Conservation (phyloP, 2,797 vertebrate species). For the Lepidocolaptes lacrymiger region DNA sequence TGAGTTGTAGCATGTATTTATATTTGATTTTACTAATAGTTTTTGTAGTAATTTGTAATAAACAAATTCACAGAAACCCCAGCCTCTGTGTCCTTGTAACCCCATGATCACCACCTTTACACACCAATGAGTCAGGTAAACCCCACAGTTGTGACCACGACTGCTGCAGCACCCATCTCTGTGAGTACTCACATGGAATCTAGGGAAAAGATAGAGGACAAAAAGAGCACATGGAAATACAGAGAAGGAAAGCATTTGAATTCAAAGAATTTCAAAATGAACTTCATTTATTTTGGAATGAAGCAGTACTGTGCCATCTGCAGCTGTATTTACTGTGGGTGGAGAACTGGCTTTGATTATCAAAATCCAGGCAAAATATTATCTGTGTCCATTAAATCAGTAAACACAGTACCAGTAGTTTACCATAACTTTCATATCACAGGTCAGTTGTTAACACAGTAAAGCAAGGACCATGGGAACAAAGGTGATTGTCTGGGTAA, state of each 20-base stretch:
- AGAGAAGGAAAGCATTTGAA: neutral
- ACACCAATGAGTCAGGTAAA: neutral
- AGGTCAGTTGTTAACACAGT: neutral
- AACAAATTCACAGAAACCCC: neutral
- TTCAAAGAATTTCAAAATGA: neutral
- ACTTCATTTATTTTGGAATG: neutral
- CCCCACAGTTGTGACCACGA: neutral
- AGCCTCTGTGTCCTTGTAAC: neutral
- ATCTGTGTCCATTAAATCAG: neutral
- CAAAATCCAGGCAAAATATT: neutral
- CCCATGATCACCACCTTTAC: neutral
- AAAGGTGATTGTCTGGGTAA: neutral
- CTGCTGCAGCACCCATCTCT: neutral
- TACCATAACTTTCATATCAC: rapidly evolving
- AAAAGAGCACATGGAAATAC: neutral
- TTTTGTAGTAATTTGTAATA: neutral
- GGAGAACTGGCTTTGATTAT: neutral
- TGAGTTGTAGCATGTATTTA: neutral
- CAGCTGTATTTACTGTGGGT: neutral
- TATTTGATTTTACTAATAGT: neutral
- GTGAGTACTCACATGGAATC: neutral
- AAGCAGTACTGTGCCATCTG: neutral
- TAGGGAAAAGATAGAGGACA: neutral
- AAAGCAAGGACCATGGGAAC: neutral
- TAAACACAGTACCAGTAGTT: neutral